Conservation (phyloP, 2,113 vertebrate genomes). For the Phrynosoma blainvillii region DNA sequence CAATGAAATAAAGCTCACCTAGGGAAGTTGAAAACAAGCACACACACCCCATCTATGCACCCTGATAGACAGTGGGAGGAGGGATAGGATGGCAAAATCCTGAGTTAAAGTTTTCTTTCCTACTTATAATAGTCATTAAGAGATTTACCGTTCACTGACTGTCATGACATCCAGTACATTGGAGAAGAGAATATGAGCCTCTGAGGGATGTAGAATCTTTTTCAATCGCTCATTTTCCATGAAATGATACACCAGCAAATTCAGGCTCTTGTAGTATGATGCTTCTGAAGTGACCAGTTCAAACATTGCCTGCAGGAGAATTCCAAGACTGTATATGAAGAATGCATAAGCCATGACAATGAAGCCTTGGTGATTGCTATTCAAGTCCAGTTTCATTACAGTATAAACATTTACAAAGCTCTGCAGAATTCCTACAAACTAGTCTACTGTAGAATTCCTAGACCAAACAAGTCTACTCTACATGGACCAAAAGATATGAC, state of each 20-base stretch:
- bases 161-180: slow-evolving; percentile 94
- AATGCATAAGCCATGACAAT: neutral
- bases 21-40: neutral
- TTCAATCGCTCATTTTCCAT: slow-evolving; percentile 86
- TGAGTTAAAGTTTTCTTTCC: neutral
- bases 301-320: slow-evolving; percentile 89
- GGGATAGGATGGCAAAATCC: neutral
- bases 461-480: neutral
- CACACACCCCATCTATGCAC: neutral
- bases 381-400: neutral
- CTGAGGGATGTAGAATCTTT: slow-evolving; percentile 89
- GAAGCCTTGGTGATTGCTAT: neutral
- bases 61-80: neutral
- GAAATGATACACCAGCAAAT: slow-evolving; percentile 92
- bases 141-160: slow-evolving; percentile 89
- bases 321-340: slow-evolving; percentile 8
- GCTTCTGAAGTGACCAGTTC: slow-evolving; percentile 95
- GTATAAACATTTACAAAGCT: neutral
- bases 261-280: slow-evolving; percentile 96
- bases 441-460: neutral
- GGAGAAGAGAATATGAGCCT: slow-evolving; percentile 96
- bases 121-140: neutral
- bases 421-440: fast-evolving
- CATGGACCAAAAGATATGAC: neutral
- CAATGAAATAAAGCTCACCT: neutral